Evolutionary conservation across 1,140 invertebrate species (phyloP).

Genomic region (Drosophila ambigua): DNA sequence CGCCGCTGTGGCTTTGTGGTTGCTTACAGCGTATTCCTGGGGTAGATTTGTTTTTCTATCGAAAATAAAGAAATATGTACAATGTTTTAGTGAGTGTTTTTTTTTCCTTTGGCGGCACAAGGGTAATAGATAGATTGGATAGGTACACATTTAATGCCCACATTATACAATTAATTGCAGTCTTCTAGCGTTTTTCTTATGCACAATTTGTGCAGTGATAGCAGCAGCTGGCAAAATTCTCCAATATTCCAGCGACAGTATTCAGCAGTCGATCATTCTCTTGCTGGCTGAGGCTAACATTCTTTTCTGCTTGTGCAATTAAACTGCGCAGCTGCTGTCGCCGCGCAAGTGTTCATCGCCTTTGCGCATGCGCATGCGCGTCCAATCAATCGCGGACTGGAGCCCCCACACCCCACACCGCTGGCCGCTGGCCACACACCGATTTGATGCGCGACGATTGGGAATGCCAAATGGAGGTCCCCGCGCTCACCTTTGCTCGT

Average conservation of each 20-base stretch:
- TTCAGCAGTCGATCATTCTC: neutral
- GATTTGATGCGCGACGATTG: slow-evolving; percentile 43
- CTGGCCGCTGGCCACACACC: neutral
- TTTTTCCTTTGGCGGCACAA: too few relatives aligned
- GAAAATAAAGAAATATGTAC: too few relatives aligned
- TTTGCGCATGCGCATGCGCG: slow-evolving; percentile 32
- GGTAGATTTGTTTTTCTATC: too few relatives aligned
- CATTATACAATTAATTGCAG: too few relatives aligned
- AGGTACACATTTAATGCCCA: too few relatives aligned
- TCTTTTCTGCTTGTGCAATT: slow-evolving; percentile 35
- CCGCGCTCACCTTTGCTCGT: slow-evolving; percentile 28
- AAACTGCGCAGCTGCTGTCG: slow-evolving; percentile 45
- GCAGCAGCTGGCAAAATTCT: too few relatives aligned
- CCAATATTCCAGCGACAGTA: neutral
- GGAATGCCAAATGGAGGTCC: slow-evolving; percentile 59
- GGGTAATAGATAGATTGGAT: neutral
- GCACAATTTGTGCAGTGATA: too few relatives aligned
- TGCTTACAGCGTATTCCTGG: slow-evolving; percentile 7
- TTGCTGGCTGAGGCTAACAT: neutral
- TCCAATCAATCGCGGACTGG: slow-evolving; percentile 35
- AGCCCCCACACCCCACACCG: neutral
- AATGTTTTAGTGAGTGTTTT: neutral
- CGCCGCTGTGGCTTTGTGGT: neutral
- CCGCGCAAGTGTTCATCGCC: slow-evolving; percentile 7
- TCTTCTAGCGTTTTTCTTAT: too few relatives aligned